phyloP scores from a whole-genome alignment of 2,797 vertebrate species.

The Phalanger gymnotis region DNA sequence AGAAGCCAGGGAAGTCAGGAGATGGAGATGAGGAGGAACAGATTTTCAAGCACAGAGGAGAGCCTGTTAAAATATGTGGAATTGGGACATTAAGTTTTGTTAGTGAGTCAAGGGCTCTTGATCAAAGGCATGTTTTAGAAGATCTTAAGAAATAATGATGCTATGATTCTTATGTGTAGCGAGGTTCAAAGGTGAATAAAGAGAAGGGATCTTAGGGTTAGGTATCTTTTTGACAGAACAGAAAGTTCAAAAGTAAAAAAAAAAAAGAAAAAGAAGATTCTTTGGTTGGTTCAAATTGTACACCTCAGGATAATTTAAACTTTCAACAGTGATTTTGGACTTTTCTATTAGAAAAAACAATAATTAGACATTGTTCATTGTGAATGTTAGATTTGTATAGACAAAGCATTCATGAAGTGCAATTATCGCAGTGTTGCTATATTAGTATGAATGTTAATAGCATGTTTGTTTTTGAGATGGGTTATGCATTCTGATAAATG shows the following conservation, averaged over 20 bases:
- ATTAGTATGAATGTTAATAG: constrained; percentile 90
- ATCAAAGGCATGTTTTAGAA: background rate
- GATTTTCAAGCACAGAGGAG: background rate
- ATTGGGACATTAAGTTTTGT: background rate
- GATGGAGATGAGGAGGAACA: background rate
- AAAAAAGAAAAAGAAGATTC: constrained; percentile 30
- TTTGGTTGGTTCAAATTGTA: constrained; percentile 67
- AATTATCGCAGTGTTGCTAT: constrained; percentile 89
- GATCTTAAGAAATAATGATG: background rate
- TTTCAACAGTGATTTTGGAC: constrained; percentile 83
- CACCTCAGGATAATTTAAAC: constrained; percentile 82
- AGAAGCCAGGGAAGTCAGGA: background rate
- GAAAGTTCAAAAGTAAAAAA: constrained; percentile 35
- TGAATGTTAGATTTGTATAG: constrained; percentile 87
- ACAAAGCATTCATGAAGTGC: constrained; percentile 88
- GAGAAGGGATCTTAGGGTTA: constrained; percentile 45
- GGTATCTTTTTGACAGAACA: constrained; percentile 9
- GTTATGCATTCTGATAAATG: constrained; percentile 90
- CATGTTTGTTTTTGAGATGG: constrained; percentile 90
- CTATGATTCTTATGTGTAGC: background rate
- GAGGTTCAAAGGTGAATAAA: constrained; percentile 33
- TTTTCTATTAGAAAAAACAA: constrained; percentile 80
- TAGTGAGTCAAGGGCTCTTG: background rate
- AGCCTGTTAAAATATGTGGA: background rate
- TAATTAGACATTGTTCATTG: constrained; percentile 87